Base-by-base conservation (phyloP, 1,140 invertebrate species). In the Musca vetustissima region DNA sequence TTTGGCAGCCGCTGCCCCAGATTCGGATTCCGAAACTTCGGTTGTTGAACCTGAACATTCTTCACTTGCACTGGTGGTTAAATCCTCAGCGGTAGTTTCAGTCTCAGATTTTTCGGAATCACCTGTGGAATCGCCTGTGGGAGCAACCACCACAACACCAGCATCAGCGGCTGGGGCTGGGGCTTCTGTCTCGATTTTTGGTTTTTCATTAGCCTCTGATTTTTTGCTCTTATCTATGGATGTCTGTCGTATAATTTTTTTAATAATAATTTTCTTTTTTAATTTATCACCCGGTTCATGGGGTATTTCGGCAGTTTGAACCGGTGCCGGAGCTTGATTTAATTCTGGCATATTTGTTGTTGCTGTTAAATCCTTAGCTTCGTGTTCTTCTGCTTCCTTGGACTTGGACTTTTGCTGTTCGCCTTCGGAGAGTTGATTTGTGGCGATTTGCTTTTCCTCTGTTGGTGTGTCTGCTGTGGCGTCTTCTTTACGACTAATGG, bases 311-410 rank as follows among this genome's bases (percentile, higher is more conserved):
- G 78, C 78, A 50, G 78, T 75, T 69, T 79, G 76, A 69, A 80
- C 78, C 19, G 78, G 78, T 11, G 74, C 75, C 43, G 78, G 55
- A 14, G 74, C 66, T 71, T 80, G 75, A 76, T 80, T 73, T 72
- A 77, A 72, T 74, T 80, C 78, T 70, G 78, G 78, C 78, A 80
- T 80, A 13, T 61, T 52, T 52, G 21, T 19, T 67, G 9, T 15
- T n/a, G 48, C n/a, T n/a, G n/a, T n/a, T n/a, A n/a, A n/a, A n/a
- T n/a, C n/a, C n/a, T n/a, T n/a, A n/a, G n/a, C n/a, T n/a, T n/a
- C n/a, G n/a, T n/a, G n/a, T n/a, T n/a, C n/a, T n/a, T n/a, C n/a
- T n/a, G 21, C 21, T 57, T 15, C 6, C 28, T 28, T 28, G 28
- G 28, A 28, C 8, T 8, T 28, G 28, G 8, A n/a, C n/a, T 28